These are phyloP conservation scores for Sphaeridia pumilis DNA, from an alignment of 2,888 invertebrate genomes.

Conservation along the genomic window DNA sequence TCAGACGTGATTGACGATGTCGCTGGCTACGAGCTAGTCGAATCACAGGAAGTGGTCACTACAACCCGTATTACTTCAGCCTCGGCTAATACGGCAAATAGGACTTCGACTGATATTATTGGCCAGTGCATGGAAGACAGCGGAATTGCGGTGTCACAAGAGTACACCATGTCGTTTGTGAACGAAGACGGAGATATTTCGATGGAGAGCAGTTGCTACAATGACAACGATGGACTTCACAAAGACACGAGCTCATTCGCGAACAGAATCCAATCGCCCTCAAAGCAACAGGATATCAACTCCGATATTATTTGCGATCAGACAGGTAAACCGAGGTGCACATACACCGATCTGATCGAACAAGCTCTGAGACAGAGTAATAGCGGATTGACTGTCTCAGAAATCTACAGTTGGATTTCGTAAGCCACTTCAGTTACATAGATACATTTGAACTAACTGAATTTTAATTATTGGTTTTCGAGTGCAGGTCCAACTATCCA, in stretches of 20 bases:
- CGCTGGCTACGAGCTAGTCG: slow-evolving; percentile 23
- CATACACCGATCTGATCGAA: slow-evolving; percentile 82
- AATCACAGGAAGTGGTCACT: slow-evolving; percentile 10
- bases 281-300: no score
- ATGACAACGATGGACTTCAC: slow-evolving; percentile 1
- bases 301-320: slow-evolving; percentile 20
- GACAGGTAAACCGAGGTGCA: slow-evolving; percentile 72
- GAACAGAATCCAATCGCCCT: background rate
- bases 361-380: slow-evolving; percentile 65
- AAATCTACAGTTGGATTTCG: slow-evolving; percentile 89
- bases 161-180: background rate
- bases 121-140: background rate
- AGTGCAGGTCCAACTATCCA: slow-evolving; percentile 65
- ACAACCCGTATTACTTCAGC: background rate
- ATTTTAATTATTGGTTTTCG: background rate
- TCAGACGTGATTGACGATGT: slow-evolving; percentile 19
- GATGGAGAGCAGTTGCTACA: slow-evolving; percentile 1
- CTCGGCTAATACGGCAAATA: background rate
- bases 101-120: background rate
- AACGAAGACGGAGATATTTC: background rate
- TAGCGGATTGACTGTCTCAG: slow-evolving; percentile 77
- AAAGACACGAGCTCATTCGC: slow-evolving; percentile 1
- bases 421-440: slow-evolving; percentile 51
- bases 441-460: background rate
- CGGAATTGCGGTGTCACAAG: background rate